Evolutionary conservation across 2,113 vertebrate genomes (phyloP).

Genomic region (Bujurquina vittata): DNA sequence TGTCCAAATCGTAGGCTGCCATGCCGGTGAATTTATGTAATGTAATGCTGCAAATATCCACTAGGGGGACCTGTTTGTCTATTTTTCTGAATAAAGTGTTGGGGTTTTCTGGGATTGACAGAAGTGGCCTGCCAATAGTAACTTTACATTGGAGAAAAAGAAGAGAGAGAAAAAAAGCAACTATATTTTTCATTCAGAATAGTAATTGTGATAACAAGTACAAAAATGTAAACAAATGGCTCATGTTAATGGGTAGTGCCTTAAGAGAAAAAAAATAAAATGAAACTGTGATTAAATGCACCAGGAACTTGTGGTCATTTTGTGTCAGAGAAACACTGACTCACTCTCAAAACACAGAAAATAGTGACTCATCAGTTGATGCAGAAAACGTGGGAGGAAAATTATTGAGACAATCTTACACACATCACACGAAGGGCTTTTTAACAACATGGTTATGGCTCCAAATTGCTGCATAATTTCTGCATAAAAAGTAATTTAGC

Average conservation of each 20-base stretch:
- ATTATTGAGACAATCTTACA: constrained; percentile 27
- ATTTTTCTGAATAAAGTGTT: background rate
- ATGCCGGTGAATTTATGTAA: background rate
- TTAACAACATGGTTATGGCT: constrained; percentile 23
- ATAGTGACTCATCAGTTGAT: constrained; percentile 35
- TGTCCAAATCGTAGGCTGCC: background rate
- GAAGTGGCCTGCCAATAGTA: background rate
- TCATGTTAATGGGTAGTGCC: background rate
- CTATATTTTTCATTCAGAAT: background rate
- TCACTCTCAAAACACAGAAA: constrained; percentile 29
- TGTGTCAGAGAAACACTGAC: constrained; percentile 41
- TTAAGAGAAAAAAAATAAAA: background rate
- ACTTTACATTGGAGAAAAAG: background rate
- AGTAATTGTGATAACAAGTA: background rate
- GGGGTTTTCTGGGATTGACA: background rate
- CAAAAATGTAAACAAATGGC: background rate
- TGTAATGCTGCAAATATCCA: constrained; percentile 48
- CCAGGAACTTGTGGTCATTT: background rate
- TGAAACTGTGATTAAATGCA: background rate
- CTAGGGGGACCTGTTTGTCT: constrained; percentile 35
- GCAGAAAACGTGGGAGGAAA: constrained; percentile 6
- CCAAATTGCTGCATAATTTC: too few relatives aligned
- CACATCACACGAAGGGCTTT: background rate
- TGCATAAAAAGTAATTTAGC: background rate
- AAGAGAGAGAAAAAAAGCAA: background rate